Base-by-base conservation (phyloP, 2,888 invertebrate species). In the Fissipunctia ypsillon region DNA sequence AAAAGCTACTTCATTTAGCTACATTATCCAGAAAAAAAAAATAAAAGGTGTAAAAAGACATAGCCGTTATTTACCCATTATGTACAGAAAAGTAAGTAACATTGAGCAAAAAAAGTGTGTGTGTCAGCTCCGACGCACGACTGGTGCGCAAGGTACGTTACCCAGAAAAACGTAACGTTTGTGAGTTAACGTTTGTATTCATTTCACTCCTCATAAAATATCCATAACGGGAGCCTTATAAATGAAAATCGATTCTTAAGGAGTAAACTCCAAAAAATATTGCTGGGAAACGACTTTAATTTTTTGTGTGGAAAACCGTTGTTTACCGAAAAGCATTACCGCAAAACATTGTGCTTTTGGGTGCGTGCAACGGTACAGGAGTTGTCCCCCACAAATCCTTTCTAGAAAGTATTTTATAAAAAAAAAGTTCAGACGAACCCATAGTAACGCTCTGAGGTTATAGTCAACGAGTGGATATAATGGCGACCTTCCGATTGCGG, bases 401-500 rank as follows among this genome's bases (percentile, higher is more conserved):
- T n/a, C n/a, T n/a, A n/a, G 2, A 60, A 38, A 45, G 9, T 0
- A 31, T 28, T 63, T 28, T 45, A 5, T 16, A 3, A 28, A 16
- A 16, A 19, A 0, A 22, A n/a, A 31, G 9, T 31, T 31, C 22
- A 16, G 5, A 16, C 3, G 16, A 16, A 52, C 72, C 31, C 35
- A 43, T 88, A 68, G 85, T 89, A 84, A n/a, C 60, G 80, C 31
- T 41, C 31, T 69, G 64, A 81, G 64, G 86, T 86, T 87, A 85
- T 85, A 88, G 76, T 84, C 87, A 87, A 84, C 87, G 86, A 89
- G 88, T 89, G 89, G 86, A 86, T 89, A 91, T 91, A 91, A 92
- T 92, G 90, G 88, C 89, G 87, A 87, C 90, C 88, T 90, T 91
- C 89, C 90, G 89, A 89, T 89, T 91, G 90, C 86, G 90, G 88